Evolutionary conservation across 2,113 vertebrate species (phyloP).

Genomic region (Colaptes auratus): DNA sequence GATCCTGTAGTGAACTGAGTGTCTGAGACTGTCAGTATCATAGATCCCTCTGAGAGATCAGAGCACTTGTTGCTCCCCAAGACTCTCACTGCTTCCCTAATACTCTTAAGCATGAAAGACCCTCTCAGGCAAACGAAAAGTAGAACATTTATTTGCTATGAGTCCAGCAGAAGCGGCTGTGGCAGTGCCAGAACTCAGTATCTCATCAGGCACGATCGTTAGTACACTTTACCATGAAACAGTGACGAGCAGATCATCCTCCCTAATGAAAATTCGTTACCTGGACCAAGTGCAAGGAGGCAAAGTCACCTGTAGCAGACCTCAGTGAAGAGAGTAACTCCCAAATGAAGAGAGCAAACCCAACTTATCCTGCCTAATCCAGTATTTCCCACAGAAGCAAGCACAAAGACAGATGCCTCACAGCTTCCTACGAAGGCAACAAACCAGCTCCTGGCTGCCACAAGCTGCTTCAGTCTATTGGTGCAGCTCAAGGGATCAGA

Average conservation of each 20-base stretch:
- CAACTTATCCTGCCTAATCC: neutral
- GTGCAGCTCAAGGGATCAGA: neutral
- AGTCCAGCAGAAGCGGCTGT: neutral
- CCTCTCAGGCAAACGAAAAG: neutral
- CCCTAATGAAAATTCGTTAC: constrained; percentile 13
- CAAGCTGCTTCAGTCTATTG: neutral
- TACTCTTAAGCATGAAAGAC: neutral
- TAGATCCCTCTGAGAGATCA: neutral
- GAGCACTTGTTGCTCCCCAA: neutral
- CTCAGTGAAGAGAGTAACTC: neutral
- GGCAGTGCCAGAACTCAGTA: neutral
- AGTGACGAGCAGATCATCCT: neutral
- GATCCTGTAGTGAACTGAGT: neutral
- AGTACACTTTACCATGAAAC: neutral
- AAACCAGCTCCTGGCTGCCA: neutral
- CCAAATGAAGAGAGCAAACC: neutral
- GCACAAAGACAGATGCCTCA: neutral
- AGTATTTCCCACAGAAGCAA: neutral
- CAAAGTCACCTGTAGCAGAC: neutral
- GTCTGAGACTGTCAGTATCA: neutral
- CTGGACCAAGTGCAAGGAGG: neutral
- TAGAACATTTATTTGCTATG: neutral
- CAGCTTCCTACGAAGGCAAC: neutral
- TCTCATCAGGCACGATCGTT: neutral
- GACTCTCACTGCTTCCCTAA: neutral